Percentiles rank a stretch among this genome's conserved stretches.
Evolutionary conservation across 2,113 vertebrate species (phyloP).

Genomic region (Colaptes auratus): DNA sequence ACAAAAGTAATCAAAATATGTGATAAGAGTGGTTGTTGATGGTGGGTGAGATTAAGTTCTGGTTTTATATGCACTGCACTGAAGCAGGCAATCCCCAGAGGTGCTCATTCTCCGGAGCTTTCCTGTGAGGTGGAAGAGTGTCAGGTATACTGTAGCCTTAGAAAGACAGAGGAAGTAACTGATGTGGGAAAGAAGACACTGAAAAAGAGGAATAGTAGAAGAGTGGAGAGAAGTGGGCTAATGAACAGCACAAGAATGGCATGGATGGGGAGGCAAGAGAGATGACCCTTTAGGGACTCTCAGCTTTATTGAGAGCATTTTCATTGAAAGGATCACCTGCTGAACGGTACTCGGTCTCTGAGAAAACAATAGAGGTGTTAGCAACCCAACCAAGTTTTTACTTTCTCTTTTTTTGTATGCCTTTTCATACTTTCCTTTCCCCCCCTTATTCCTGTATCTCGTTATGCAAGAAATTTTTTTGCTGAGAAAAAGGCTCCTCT

Average conservation of each 20-base stretch:
- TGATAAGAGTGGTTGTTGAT: not conserved
- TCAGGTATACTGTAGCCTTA: not conserved
- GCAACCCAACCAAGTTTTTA: not conserved
- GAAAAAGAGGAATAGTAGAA: not conserved
- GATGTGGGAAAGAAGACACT: rapidly evolving
- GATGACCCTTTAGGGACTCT: not conserved
- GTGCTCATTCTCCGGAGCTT: not conserved
- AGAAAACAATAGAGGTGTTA: not conserved
- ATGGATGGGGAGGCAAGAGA: not conserved
- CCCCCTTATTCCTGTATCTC: not conserved
- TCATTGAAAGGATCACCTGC: not conserved
- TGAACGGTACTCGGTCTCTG: not conserved
- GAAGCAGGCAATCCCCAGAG: not conserved
- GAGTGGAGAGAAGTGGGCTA: not conserved
- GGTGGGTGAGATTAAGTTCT: not conserved
- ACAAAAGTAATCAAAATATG: not conserved
- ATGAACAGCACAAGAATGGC: not conserved
- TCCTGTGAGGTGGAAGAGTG: not conserved
- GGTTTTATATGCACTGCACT: not conserved
- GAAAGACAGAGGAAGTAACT: not conserved
- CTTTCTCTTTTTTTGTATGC: not conserved
- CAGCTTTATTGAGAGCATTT: not conserved
- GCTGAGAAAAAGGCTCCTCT: not conserved
- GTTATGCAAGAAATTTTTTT: not conserved
- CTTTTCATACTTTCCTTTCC: not conserved